These are phyloP conservation scores for Araneus ventricosus DNA, from an alignment of 1,140 invertebrate genomes.

Conservation along the genomic window DNA sequence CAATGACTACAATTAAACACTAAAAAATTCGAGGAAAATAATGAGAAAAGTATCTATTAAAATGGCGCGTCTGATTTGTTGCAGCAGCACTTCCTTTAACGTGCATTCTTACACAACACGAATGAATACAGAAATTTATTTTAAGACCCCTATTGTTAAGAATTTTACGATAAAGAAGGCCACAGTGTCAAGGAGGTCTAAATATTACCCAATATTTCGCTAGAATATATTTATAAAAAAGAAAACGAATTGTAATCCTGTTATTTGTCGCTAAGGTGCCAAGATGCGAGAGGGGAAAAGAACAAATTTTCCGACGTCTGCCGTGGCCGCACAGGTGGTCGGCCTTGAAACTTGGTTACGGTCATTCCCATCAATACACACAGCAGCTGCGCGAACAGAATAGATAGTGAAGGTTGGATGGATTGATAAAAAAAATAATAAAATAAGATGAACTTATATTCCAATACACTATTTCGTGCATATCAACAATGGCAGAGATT, in stretches of 20 bases:
- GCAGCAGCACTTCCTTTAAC: no score
- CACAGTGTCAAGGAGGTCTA: neutral
- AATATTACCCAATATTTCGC: neutral
- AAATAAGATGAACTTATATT: neutral
- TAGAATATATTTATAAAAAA: neutral
- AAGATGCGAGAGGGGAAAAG: neutral
- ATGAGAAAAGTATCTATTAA: no score
- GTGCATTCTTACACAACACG: neutral
- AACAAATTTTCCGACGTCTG: slow-evolving; percentile 28
- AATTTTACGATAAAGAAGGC: no score
- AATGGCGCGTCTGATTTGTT: no score
- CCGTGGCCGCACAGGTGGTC: slow-evolving; percentile 43
- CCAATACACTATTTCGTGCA: slow-evolving; percentile 1
- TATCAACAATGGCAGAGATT: neutral
- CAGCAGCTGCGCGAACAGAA: neutral
- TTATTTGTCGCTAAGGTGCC: slow-evolving; percentile 33
- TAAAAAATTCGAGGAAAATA: no score
- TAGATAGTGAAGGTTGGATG: slow-evolving; percentile 36
- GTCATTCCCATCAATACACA: slow-evolving; percentile 39
- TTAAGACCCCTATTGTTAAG: neutral
- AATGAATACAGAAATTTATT: neutral
- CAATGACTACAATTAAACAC: no score
- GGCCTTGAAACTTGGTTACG: slow-evolving; percentile 57
- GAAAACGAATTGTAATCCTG: neutral
- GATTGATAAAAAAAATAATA: neutral